Conservation (phyloP, 2,113 vertebrate genomes). For the Alexandromys fortis region DNA sequence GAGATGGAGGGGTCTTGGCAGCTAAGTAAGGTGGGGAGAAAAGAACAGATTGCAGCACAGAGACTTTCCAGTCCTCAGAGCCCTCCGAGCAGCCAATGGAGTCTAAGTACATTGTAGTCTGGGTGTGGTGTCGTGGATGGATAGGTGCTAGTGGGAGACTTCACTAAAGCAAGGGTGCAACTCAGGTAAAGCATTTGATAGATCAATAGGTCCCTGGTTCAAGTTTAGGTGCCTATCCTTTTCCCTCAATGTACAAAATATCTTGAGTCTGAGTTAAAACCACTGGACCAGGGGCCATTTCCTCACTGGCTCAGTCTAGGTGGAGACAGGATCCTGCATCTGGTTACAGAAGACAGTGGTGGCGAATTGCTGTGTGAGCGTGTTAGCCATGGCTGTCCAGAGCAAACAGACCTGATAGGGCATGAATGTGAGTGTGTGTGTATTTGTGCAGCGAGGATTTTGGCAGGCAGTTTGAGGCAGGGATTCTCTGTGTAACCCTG, state of each 20-base stretch:
- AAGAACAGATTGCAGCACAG: not conserved
- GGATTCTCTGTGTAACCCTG: too few relatives aligned
- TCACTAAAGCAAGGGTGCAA: rapidly evolving
- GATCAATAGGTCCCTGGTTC: slow-evolving; percentile 52
- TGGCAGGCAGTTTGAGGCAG: too few relatives aligned
- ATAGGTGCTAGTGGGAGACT: not conserved
- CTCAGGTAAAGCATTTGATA: slow-evolving; percentile 61
- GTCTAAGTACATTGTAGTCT: not conserved
- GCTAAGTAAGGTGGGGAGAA: not conserved
- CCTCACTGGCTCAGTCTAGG: not conserved
- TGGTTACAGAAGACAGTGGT: not conserved
- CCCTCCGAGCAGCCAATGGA: not conserved
- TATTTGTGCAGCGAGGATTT: not conserved
- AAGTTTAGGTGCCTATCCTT: not conserved
- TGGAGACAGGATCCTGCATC: not conserved
- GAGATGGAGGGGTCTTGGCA: not conserved
- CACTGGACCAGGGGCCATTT: not conserved
- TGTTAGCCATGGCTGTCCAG: not conserved
- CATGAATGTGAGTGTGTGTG: not conserved
- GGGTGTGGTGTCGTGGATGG: not conserved
- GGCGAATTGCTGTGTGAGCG: too few relatives aligned
- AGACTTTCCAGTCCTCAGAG: not conserved
- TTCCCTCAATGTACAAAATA: not conserved
- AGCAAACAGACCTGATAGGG: not conserved
- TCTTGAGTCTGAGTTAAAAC: not conserved